These are phyloP conservation scores for Rhinogobio ventralis DNA, from an alignment of 2,797 vertebrate species.

Conservation along the genomic window DNA sequence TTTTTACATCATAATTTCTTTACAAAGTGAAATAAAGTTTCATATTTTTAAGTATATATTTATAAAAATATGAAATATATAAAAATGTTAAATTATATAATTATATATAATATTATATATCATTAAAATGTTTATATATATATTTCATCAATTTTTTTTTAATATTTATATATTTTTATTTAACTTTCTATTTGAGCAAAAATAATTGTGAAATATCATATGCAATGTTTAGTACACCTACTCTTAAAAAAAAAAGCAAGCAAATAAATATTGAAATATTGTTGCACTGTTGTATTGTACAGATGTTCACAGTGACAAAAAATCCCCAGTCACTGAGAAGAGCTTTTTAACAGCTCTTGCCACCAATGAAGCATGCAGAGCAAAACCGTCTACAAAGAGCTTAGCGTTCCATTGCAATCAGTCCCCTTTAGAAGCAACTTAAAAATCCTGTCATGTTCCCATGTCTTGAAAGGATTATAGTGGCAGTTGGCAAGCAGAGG, in stretches of 20 bases:
- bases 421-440: conserved; percentile 48
- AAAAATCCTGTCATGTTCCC: conserved; percentile 63
- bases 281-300: no score
- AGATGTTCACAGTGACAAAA: conserved; percentile 15
- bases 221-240: not conserved
- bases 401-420: conserved; percentile 55
- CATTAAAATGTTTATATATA: no score
- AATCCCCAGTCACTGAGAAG: not conserved
- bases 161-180: not conserved
- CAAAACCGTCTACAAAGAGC: conserved; percentile 41
- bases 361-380: conserved; percentile 32
- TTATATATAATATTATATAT: not conserved
- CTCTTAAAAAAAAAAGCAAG: not conserved
- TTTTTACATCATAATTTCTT: not conserved
- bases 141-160: not conserved
- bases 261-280: conserved; percentile 1
- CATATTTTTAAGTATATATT: no score
- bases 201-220: not conserved
- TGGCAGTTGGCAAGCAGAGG: conserved; percentile 53
- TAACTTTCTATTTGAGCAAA: not conserved
- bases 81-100: no score
- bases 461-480: conserved; percentile 54
- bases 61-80: no score
- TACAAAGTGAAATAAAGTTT: not conserved
- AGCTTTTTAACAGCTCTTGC: conserved; percentile 50